Base-by-base conservation (phyloP, 2,888 invertebrate genomes). In the Chloromyia formosa region DNA sequence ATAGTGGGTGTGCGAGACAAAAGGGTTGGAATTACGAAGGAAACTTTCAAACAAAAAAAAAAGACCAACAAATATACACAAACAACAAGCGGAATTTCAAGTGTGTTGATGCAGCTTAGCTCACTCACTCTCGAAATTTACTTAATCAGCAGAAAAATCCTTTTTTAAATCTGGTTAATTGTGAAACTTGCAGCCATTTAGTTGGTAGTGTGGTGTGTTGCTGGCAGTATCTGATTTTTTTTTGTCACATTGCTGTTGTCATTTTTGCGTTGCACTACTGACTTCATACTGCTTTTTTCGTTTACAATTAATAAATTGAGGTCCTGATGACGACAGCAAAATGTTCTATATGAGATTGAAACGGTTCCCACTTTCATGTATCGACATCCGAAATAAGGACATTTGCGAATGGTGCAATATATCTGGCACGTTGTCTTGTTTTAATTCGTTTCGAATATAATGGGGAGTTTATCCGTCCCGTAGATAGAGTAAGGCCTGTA, bases 61-160 rank as follows among this genome's bases (percentile, higher is more conserved):
- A 62, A 62, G 35, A 1, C 16, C 53, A 14, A 69, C 23, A 54
- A 69, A 27, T 69, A 75, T 61, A 74, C 71, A 74, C 58, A 76
- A 76, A 76, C 27, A 35, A 35, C 27, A 35, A 35, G 74, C 74
- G 72, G 64, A 74, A 72, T 49, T n/a, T 49, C 16, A 49, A 49
- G 49, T n/a, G 49, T 49, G 49, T 49, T 49, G 49, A n/a, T 49
- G 49, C 16, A 49, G 49, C 49, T 35, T 35, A 35, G 27, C 49
- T 49, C 16, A 12, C 49, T 5, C 74, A 27, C 49, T 35, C 45
- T 49, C 16, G 49, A 72, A 76, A 76, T 76, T 49, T 76, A 74
- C 74, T 45, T 72, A 74, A 76, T 74, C 74, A 74, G 74, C 76
- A 72, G 14, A 35, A 35, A 35, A 35, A 7, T 3, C 10, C 49